phyloP scores from a whole-genome alignment of 2,113 vertebrate species.

The Chunga burmeisteri region DNA sequence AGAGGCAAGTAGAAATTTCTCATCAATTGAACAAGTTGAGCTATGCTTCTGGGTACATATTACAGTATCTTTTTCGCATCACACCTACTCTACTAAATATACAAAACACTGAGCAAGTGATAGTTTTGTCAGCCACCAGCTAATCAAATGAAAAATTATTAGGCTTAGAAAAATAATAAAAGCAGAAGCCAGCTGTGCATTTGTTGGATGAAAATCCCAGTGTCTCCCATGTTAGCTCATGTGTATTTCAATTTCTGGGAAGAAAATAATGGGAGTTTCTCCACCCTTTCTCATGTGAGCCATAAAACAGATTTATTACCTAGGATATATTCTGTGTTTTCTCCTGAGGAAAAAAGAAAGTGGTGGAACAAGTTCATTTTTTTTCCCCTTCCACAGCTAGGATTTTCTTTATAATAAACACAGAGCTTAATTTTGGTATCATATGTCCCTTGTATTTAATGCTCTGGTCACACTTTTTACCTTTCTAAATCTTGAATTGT shows the following conservation, averaged over 20 bases:
- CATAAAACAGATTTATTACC: constrained; percentile 71
- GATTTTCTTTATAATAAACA: constrained; percentile 69
- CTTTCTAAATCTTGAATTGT: constrained; percentile 56
- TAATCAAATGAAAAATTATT: constrained; percentile 65
- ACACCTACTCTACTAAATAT: constrained; percentile 24
- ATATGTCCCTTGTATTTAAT: constrained; percentile 56
- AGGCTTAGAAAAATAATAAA: constrained; percentile 61
- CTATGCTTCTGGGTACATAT: neutral
- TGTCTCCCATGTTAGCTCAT: constrained; percentile 62
- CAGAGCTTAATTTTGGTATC: constrained; percentile 60
- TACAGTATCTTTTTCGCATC: neutral
- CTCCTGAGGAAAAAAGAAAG: constrained; percentile 63
- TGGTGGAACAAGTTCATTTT: constrained; percentile 65
- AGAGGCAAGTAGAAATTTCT: neutral
- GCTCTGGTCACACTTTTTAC: constrained; percentile 61
- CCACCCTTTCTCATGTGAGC: constrained; percentile 70
- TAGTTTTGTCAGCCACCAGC: constrained; percentile 63
- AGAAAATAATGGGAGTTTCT: constrained; percentile 69
- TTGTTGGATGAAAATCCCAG: constrained; percentile 59
- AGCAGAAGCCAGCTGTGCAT: constrained; percentile 62
- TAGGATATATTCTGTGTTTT: constrained; percentile 65
- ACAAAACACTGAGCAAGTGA: constrained; percentile 41
- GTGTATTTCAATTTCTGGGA: constrained; percentile 66
- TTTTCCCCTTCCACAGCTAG: constrained; percentile 56
- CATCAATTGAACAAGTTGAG: neutral